Evolutionary conservation across 2,888 invertebrate genomes (phyloP), one percentile per base, ranked within the genome.

Genomic region (Stenurella melanura): DNA sequence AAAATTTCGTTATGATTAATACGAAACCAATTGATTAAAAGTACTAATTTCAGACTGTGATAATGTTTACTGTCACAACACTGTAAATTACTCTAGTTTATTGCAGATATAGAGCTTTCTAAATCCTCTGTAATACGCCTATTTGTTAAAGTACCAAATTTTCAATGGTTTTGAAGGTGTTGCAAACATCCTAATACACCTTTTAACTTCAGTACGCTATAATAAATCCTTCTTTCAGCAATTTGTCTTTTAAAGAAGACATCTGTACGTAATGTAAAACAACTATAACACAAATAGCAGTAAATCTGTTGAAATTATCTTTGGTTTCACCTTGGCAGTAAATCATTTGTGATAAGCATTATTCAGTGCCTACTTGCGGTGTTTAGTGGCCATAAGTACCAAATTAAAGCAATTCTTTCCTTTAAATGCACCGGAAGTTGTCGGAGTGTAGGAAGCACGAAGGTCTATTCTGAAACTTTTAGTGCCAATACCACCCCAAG

Each of bases 351-450:
- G 54, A 74, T 75, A 74, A 78, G 79, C 56, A 73, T 54, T 75
- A 71, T 73, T 78, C 70, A 76, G 77, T 79, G 79, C 78, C 80
- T 83, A 82, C 82, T 85, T 84, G 83, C 80, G 85, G 83, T 83
- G 73, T 82, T 83, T 79, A 80, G 80, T 78, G 69, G 74, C 78
- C 64, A 69, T 84, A 86, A 86, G 86, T 85, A 83, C 81, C 83
- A 83, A 86, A 85, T 85, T 85, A 85, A 83, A 83, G 84, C 79
- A 85, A 85, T 85, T 84, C 85, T 76, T 75, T 78, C 74, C 67
- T 75, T 76, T 78, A 67, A 83, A 83, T 79, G 75, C 77, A 81
- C 85, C 85, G 86, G 86, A 86, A 86, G 83, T 83, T 56, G 69
- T 70, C 73, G 81, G 76, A 71, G 80, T 81, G 77, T 81, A 79